These are phyloP conservation scores for Oxyteleia sp. DNA, from an alignment of 2,888 invertebrate species.

Conservation along the genomic window DNA sequence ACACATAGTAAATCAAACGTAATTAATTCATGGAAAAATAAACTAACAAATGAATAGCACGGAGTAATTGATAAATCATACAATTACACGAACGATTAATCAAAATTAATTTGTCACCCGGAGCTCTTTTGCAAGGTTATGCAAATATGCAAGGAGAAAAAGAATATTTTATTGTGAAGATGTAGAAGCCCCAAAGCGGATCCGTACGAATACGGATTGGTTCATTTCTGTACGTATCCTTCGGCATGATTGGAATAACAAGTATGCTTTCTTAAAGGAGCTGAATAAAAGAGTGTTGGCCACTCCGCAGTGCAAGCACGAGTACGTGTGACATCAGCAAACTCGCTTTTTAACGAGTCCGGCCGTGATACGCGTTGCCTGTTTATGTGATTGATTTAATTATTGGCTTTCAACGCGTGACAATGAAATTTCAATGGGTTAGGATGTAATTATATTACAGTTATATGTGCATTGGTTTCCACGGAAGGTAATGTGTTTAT, in stretches of 20 bases:
- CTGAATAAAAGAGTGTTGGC: slow-evolving; percentile 49
- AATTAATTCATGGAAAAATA: neutral
- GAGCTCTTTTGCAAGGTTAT: slow-evolving; percentile 48
- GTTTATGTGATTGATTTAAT: slow-evolving; percentile 24
- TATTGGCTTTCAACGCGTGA: slow-evolving; percentile 18
- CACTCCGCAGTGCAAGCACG: slow-evolving; percentile 9
- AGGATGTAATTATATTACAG: no score
- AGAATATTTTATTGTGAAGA: slow-evolving; percentile 35
- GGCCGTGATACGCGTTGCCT: slow-evolving; percentile 18
- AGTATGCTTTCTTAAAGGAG: slow-evolving; percentile 48
- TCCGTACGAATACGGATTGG: slow-evolving; percentile 61
- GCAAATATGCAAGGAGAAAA: slow-evolving; percentile 43
- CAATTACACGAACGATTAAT: slow-evolving; percentile 46
- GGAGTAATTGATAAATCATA: slow-evolving; percentile 51
- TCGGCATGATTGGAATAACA: slow-evolving; percentile 61
- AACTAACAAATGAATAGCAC: slow-evolving; percentile 23
- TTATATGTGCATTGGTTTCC: no score
- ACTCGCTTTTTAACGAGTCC: slow-evolving; percentile 29
- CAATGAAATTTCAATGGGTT: slow-evolving; percentile 1
- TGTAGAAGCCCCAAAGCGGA: slow-evolving; percentile 55
- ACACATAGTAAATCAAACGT: neutral
- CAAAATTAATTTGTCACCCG: slow-evolving; percentile 60
- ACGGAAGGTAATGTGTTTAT: no score
- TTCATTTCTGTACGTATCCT: slow-evolving; percentile 62
- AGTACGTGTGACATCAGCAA: slow-evolving; percentile 40